A percentile compares a stretch with the other conserved stretches of the same genome.
Evolutionary conservation across 2,888 invertebrate genomes (phyloP).

Genomic region (Rosalia funebris): DNA sequence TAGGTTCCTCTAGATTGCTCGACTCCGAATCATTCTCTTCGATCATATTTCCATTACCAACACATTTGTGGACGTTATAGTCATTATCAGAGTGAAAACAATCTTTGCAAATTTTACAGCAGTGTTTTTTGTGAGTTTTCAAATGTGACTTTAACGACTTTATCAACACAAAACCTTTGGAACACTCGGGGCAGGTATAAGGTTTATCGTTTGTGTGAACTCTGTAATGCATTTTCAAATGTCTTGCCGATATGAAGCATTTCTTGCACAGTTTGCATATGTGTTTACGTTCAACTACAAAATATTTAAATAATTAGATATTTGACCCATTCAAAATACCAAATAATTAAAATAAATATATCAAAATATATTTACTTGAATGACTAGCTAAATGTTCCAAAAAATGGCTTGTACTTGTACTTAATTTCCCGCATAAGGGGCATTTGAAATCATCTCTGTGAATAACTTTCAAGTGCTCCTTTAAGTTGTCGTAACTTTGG

Average conservation of each 20-base stretch:
- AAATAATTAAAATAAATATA: background rate
- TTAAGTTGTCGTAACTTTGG: constrained; percentile 46
- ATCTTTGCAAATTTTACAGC: constrained; percentile 26
- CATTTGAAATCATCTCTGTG: constrained; percentile 50
- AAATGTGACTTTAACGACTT: constrained; percentile 42
- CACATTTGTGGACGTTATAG: constrained; percentile 26
- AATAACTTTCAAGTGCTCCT: constrained; percentile 43
- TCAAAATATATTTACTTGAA: constrained; percentile 43
- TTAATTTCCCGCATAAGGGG: constrained; percentile 52
- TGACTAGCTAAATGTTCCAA: constrained; percentile 55
- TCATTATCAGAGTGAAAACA: constrained; percentile 9
- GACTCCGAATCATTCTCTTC: background rate
- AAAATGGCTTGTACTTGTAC: constrained; percentile 50
- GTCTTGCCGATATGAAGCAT: constrained; percentile 48
- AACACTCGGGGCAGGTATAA: constrained; percentile 44
- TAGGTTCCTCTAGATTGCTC: background rate
- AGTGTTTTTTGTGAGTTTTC: constrained; percentile 30
- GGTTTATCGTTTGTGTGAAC: constrained; percentile 45
- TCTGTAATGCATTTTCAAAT: constrained; percentile 47
- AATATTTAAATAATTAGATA: background rate
- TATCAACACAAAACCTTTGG: constrained; percentile 40
- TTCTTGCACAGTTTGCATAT: constrained; percentile 50
- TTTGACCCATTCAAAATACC: constrained; percentile 7
- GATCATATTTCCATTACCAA: background rate
- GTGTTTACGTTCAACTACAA: constrained; percentile 43